These are phyloP conservation scores for Bathynomus jamesi DNA, from an alignment of 1,140 invertebrate genomes.

Conservation along the genomic window DNA sequence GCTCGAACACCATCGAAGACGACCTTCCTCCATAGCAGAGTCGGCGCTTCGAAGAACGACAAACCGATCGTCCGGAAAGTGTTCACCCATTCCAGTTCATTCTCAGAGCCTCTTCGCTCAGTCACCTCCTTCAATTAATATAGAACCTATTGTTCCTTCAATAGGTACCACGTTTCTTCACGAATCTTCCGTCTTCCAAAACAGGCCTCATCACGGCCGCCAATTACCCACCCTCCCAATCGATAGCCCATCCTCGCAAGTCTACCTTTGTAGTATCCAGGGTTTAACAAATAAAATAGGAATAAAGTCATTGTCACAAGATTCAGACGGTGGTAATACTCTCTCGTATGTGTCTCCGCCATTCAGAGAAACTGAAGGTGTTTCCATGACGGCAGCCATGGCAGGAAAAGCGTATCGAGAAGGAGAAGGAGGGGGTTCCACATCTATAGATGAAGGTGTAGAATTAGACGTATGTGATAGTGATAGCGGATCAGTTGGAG, in stretches of 20 bases:
- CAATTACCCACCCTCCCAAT: not conserved
- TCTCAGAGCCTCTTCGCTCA: not conserved
- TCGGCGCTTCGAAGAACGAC: slow-evolving; percentile 55
- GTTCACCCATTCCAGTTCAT: slow-evolving; percentile 42
- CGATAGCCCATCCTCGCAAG: not conserved
- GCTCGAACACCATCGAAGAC: slow-evolving; percentile 49
- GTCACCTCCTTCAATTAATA: not conserved
- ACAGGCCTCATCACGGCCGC: not conserved
- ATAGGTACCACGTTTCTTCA: not conserved
- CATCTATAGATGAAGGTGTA: slow-evolving; percentile 47
- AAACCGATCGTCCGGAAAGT: slow-evolving; percentile 35
- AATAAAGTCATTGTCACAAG: not conserved
- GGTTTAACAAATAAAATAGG: not conserved
- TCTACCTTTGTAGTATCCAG: not conserved
- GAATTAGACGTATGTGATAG: slow-evolving; percentile 44
- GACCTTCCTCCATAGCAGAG: slow-evolving; percentile 65
- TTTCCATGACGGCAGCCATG: slow-evolving; percentile 5
- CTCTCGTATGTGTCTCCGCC: slow-evolving; percentile 26
- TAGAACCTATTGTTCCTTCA: not conserved
- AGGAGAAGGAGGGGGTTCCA: slow-evolving; percentile 18
- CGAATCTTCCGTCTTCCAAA: not conserved
- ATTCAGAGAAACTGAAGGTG: slow-evolving; percentile 22
- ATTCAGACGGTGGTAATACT: not conserved
- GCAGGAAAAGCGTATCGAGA: slow-evolving; percentile 23
- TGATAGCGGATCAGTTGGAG: slow-evolving; percentile 23